phyloP scores from a whole-genome alignment of 2,113 vertebrate genomes.

The Strix aluco region DNA sequence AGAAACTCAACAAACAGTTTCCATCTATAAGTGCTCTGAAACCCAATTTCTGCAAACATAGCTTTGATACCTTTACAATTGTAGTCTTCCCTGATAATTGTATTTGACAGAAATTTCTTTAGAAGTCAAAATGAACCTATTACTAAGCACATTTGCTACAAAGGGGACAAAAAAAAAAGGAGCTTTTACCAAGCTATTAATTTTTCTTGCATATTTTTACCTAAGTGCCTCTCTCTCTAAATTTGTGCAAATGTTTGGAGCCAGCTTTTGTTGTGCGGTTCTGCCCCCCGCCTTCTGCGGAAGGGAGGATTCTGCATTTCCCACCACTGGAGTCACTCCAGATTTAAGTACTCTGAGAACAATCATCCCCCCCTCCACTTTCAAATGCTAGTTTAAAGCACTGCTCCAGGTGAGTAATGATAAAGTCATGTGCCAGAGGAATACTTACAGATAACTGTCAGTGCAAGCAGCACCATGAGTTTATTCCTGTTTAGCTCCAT shows the following conservation, averaged over 20 bases:
- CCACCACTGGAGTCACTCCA: background rate
- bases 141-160: background rate
- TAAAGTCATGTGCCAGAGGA: background rate
- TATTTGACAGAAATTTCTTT: slow-evolving; percentile 26
- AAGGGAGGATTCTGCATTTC: background rate
- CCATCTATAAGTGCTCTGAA: background rate
- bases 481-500: background rate
- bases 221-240: background rate
- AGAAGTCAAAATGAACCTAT: background rate
- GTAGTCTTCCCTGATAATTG: background rate
- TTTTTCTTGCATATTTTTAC: background rate
- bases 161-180: background rate
- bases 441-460: background rate
- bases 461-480: background rate
- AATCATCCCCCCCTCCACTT: background rate
- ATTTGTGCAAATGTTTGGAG: background rate
- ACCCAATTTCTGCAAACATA: background rate
- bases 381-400: background rate
- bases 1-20: background rate
- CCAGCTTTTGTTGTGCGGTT: background rate
- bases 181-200: background rate
- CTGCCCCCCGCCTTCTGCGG: background rate
- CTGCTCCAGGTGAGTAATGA: no score
- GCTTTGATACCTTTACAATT: slow-evolving; percentile 4
- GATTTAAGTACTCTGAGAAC: background rate